These are phyloP conservation scores for Myotis lucifugus DNA, from an alignment of 2,113 vertebrate genomes.

Conservation along the genomic window DNA sequence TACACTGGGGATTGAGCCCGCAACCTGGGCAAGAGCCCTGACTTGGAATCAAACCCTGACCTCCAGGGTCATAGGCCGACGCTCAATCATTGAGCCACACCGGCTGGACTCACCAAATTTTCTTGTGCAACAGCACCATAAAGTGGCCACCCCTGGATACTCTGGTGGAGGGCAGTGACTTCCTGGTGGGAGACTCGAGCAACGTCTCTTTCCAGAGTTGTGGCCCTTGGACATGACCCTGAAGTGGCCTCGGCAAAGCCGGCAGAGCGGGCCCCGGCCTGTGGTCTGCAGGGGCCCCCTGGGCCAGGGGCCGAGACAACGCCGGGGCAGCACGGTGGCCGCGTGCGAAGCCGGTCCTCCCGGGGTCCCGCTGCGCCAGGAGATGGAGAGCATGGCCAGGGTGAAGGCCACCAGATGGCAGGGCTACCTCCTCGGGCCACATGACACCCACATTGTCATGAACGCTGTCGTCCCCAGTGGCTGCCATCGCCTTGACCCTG, in stretches of 20 bases:
- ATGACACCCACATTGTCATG: neutral
- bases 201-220: neutral
- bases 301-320: neutral
- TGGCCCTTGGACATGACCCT: neutral
- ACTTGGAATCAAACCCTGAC: no score
- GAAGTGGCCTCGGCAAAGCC: neutral
- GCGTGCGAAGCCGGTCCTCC: fast-evolving
- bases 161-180: neutral
- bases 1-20: no score
- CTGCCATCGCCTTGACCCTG: neutral
- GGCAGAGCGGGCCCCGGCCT: neutral
- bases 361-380: fast-evolving
- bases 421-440: neutral
- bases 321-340: fast-evolving
- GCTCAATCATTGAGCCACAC: no score
- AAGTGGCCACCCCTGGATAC: no score
- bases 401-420: neutral
- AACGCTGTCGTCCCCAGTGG: fast-evolving
- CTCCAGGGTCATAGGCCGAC: no score
- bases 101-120: neutral
- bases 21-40: no score
- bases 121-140: neutral
- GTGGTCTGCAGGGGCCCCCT: neutral
- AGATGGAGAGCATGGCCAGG: neutral
- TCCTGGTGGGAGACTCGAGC: neutral